Conservation (phyloP, 2,113 vertebrate genomes). For the Steatornis caripensis region DNA sequence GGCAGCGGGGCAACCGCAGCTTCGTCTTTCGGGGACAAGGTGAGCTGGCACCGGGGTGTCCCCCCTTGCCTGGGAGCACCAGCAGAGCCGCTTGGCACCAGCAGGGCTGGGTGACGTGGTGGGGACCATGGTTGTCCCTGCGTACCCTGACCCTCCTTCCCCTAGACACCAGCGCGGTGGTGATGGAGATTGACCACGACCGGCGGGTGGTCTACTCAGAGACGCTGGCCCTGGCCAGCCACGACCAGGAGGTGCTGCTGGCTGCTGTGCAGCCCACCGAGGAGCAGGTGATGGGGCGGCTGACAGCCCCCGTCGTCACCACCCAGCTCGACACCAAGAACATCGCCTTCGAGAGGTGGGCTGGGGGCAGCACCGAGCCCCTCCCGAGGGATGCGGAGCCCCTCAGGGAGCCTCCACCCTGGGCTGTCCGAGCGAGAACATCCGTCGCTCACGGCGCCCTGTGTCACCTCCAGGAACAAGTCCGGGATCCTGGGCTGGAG, state of each 20-base stretch:
- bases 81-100: neutral
- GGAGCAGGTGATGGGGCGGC: slow-evolving; percentile 91
- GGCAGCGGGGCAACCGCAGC: slow-evolving; percentile 96
- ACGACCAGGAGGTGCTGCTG: slow-evolving; percentile 80
- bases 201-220: slow-evolving; percentile 91
- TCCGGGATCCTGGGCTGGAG: slow-evolving; percentile 96
- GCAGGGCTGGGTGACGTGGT: rapidly evolving
- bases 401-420: rapidly evolving
- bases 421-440: neutral
- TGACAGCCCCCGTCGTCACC: slow-evolving; percentile 89
- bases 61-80: rapidly evolving
- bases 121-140: neutral
- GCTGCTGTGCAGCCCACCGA: slow-evolving; percentile 89
- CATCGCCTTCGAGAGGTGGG: slow-evolving; percentile 95
- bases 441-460: neutral
- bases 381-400: too few relatives aligned
- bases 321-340: slow-evolving; percentile 97
- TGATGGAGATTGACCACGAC: slow-evolving; percentile 98
- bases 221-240: slow-evolving; percentile 84
- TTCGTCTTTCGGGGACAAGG: slow-evolving; percentile 96
- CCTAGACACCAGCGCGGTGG: slow-evolving; percentile 88
- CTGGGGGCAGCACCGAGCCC: neutral
- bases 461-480: slow-evolving; percentile 84
- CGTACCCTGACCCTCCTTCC: neutral
- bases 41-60: neutral